A percentile compares a stretch with the other conserved stretches of the same genome.
Conservation (phyloP, 2,888 invertebrate genomes). For the Acronicta alni region DNA sequence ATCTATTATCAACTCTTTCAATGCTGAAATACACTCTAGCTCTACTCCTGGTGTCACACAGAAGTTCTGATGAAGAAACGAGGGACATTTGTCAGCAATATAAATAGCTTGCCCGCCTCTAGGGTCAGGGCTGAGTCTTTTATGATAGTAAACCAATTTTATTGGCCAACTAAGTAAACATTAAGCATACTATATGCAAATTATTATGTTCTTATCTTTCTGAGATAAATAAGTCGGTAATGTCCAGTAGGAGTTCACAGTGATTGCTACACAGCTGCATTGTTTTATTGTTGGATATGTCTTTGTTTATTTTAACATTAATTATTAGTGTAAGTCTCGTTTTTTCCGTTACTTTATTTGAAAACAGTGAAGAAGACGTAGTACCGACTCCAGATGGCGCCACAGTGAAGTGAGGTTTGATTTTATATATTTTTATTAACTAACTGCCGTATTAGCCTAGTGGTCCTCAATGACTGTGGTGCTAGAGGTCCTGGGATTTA, state of each 20-base stretch:
- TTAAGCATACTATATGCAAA: neutral
- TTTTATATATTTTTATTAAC: neutral
- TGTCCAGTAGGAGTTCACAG: conserved; percentile 8
- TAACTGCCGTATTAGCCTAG: no score
- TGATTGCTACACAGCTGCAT: conserved; percentile 10
- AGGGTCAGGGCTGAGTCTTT: neutral
- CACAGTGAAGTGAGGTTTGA: conserved; percentile 11
- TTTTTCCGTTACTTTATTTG: conserved; percentile 1
- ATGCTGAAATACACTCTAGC: no score
- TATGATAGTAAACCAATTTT: neutral
- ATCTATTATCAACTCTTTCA: no score
- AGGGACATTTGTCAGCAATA: no score
- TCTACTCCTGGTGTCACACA: no score
- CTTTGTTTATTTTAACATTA: conserved; percentile 8
- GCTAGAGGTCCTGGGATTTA: no score
- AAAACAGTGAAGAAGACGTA: conserved; percentile 10
- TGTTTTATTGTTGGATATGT: conserved; percentile 9
- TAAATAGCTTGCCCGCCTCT: no score
- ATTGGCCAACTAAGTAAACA: neutral
- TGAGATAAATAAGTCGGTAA: conserved; percentile 17
- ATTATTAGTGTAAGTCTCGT: conserved; percentile 1
- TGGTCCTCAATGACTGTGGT: no score
- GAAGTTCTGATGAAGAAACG: no score
- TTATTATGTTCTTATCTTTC: conserved; percentile 15
- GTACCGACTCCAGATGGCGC: neutral